phyloP scores from a whole-genome alignment of 2,888 invertebrate species.

The Eupithecia insigniata region DNA sequence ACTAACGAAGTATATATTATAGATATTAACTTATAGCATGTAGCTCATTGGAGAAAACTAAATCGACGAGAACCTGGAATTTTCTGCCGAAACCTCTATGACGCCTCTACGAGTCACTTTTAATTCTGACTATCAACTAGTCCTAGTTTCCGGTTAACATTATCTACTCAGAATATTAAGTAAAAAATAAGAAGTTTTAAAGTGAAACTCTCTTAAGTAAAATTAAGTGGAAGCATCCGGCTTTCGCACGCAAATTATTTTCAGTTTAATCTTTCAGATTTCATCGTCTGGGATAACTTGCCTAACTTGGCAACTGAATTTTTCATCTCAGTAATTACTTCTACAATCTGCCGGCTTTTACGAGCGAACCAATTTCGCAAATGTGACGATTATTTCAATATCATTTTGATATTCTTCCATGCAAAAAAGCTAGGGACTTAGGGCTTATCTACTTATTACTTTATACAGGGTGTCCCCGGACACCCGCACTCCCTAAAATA shows the following conservation, averaged over 20 bases:
- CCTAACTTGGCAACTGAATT: slow-evolving; percentile 13
- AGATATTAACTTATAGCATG: background rate
- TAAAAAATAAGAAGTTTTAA: background rate
- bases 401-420: background rate
- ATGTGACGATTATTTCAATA: slow-evolving; percentile 13
- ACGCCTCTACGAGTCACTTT: background rate
- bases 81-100: background rate
- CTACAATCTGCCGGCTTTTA: slow-evolving; percentile 11
- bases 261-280: slow-evolving; percentile 18
- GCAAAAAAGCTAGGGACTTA: background rate
- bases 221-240: slow-evolving; percentile 10
- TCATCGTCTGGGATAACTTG: slow-evolving; percentile 17
- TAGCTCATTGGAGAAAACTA: background rate
- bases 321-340: slow-evolving; percentile 14
- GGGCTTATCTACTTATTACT: background rate
- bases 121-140: background rate
- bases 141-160: background rate
- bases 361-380: slow-evolving; percentile 12
- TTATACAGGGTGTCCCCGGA: background rate
- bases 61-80: background rate
- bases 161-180: background rate
- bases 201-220: slow-evolving; percentile 4
- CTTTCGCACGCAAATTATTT: slow-evolving; percentile 21
- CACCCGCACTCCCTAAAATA: background rate
- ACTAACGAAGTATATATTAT: background rate